Evolutionary conservation across 2,888 invertebrate genomes (phyloP), one percentile per base, ranked within the genome.

Genomic region (Trissolcus japonicus): DNA sequence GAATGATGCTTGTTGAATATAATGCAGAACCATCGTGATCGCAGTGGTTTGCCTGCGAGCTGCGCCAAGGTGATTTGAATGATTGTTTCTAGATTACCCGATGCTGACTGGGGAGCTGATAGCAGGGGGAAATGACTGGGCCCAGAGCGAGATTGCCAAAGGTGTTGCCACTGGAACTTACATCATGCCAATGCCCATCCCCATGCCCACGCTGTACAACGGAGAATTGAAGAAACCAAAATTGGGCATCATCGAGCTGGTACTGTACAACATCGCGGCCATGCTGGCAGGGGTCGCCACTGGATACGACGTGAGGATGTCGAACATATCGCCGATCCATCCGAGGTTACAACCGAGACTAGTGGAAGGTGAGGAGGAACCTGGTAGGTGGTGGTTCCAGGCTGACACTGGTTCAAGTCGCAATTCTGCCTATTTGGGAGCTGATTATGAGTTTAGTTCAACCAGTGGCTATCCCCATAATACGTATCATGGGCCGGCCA

Each of bases 221-320:
- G 94, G 94, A 55, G 94, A 95, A 91, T 91, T 93, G 92, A 89
- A 89, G 85, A 87, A 83, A 90, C 93, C 94, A 88, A 94, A 94
- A 89, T 91, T 93, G 81, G 92, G 94, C 86, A 93, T 94, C 88
- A 92, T 94, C 82, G 94, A 94, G 90, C 91, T 92, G 91, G 95
- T 94, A 81, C 91, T 98, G 79, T 97, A 95, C 91, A 97, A 97
- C 89, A 96, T 98, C 92, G 96, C 96, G 63, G 95, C 97, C 62
- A 92, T 98, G 90, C 90, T 98, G 85, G 97, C 97, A 2, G 94
- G 96, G 25, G 95, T 98, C 48, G 96, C 95, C 2, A 95, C 96
- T 46, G 98, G 98, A 0, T 97, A 96, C 87, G 98, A 98, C 91
- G 94, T 98, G 62, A 92, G 97, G 85, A 92, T 96, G 89, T 95